Conservation (phyloP, 2,888 invertebrate genomes). For the Malthinus flaveolus region DNA sequence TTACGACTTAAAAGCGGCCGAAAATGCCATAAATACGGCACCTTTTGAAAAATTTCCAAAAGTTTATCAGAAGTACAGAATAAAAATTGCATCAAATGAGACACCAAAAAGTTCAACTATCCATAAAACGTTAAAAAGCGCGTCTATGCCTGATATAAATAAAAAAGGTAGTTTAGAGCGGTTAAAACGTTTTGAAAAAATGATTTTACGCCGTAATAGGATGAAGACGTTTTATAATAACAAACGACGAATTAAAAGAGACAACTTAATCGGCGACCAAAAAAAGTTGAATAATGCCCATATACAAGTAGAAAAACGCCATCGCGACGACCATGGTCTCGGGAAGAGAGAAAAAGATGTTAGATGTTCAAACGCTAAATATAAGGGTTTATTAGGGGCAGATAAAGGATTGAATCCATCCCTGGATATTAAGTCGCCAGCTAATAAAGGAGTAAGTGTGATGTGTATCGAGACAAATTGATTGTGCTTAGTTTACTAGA, state of each 20-base stretch:
- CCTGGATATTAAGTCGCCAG: constrained; percentile 3
- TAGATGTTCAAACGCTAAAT: background rate
- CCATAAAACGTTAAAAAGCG: too few species aligned
- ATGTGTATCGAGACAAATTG: too few species aligned
- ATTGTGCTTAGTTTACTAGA: too few species aligned
- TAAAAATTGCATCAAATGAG: too few species aligned
- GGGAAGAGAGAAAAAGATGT: background rate
- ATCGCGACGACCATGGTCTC: too few species aligned
- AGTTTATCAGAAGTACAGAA: background rate
- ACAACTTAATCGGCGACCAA: background rate
- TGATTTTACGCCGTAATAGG: too few species aligned
- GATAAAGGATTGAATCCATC: constrained; percentile 4
- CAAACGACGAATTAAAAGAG: background rate
- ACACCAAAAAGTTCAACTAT: too few species aligned
- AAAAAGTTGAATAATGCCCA: background rate
- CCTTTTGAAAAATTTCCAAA: constrained; percentile 8
- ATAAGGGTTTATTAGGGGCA: background rate
- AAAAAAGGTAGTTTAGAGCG: too few species aligned
- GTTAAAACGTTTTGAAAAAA: too few species aligned
- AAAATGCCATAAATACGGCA: background rate
- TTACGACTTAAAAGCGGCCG: background rate
- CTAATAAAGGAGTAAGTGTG: background rate
- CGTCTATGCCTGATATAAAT: too few species aligned
- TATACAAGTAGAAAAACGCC: background rate
- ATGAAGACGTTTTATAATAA: background rate